Conservation (phyloP, 2,113 vertebrate species). For the Bubo blakistoni region DNA sequence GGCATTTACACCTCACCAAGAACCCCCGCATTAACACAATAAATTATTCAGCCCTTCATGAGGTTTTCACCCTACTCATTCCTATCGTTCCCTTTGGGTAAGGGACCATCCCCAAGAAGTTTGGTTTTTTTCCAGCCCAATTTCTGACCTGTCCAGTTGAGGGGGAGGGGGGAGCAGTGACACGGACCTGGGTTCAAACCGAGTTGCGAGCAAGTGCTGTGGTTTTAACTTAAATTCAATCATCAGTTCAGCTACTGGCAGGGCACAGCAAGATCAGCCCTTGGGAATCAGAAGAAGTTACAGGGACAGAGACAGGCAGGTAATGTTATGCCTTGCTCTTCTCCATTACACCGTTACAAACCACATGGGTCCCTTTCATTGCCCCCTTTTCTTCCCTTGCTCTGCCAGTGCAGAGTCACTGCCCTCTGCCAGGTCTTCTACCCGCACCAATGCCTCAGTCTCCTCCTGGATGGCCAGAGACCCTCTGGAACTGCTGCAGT, state of each 20-base stretch:
- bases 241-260: not conserved
- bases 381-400: accelerated
- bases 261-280: not conserved
- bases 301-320: not conserved
- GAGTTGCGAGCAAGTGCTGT: not conserved
- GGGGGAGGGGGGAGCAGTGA: not conserved
- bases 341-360: not conserved
- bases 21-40: not conserved
- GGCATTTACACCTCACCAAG: not conserved
- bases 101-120: not conserved
- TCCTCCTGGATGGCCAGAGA: not conserved
- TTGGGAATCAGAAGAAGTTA: not conserved
- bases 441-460: accelerated
- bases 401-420: accelerated
- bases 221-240: not conserved
- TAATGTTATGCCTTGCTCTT: not conserved
- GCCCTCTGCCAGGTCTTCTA: not conserved
- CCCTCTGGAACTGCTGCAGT: not conserved
- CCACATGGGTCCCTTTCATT: not conserved
- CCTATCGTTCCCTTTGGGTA: not conserved
- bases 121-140: not conserved
- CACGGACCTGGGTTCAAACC: not conserved
- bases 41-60: not conserved
- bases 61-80: not conserved
- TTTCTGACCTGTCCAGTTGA: not conserved